Evolutionary conservation across 2,888 invertebrate species (phyloP).

Genomic region (Rhagonycha lutea): DNA sequence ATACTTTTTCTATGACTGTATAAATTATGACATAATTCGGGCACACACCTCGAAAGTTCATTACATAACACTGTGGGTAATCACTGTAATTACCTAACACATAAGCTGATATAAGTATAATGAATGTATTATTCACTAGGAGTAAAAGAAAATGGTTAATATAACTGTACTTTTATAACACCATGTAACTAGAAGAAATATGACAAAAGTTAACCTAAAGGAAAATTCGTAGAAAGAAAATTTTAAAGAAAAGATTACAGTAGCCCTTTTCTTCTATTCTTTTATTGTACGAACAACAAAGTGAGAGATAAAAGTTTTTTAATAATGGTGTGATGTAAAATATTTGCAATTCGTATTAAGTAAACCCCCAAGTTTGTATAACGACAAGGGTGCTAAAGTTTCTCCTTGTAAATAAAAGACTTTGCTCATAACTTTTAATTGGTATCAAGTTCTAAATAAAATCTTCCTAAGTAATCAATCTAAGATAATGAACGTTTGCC

Average conservation of each 20-base stretch:
- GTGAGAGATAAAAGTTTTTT: conserved; percentile 28
- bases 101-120: no score
- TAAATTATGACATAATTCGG: no score
- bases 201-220: not conserved
- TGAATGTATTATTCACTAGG: no score
- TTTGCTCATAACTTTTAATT: conserved; percentile 28
- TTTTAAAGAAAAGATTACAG: not conserved
- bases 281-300: conserved; percentile 11
- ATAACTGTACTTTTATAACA: not conserved
- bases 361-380: conserved; percentile 21
- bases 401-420: conserved; percentile 19
- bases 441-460: conserved; percentile 31
- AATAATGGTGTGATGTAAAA: conserved; percentile 29
- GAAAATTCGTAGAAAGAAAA: not conserved
- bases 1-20: no score
- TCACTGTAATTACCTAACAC: no score
- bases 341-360: conserved; percentile 28
- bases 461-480: conserved; percentile 30
- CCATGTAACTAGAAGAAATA: not conserved
- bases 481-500: conserved; percentile 28
- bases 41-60: no score
- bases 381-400: conserved; percentile 16
- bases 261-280: conserved; percentile 6
- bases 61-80: no score
- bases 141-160: not conserved